Conservation (phyloP, 2,797 vertebrate species). For the Molossus alvarezi region DNA sequence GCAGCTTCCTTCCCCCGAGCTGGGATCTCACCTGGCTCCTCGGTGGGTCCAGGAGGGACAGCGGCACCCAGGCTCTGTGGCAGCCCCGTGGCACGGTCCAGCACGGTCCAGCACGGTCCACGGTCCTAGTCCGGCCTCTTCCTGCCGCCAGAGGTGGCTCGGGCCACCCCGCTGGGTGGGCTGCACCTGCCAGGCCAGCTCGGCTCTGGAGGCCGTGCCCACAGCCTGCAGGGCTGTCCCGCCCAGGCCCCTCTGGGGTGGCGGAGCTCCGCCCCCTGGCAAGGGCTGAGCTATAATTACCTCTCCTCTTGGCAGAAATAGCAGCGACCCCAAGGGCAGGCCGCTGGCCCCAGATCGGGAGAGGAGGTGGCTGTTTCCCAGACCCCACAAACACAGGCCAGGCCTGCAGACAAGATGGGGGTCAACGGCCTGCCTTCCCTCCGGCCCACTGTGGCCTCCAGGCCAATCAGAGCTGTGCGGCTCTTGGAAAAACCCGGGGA, state of each 20-base stretch:
- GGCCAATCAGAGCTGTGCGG: not conserved
- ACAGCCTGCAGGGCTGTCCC: fast-evolving
- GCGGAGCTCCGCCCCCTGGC: not conserved
- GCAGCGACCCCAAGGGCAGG: not conserved
- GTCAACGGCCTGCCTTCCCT: not conserved
- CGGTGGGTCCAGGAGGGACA: fast-evolving
- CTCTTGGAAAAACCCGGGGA: not conserved
- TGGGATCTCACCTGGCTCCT: not conserved
- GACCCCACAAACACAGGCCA: not conserved
- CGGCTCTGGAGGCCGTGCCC: fast-evolving
- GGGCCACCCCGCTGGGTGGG: fast-evolving
- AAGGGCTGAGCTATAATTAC: not conserved
- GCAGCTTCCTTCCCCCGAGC: too few species aligned
- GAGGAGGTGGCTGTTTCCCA: not conserved
- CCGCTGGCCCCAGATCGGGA: not conserved
- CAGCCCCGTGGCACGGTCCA: fast-evolving
- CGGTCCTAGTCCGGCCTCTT: fast-evolving
- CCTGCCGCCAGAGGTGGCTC: not conserved
- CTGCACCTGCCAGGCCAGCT: not conserved
- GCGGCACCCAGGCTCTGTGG: not conserved
- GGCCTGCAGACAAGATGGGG: not conserved
- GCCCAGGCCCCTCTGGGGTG: not conserved
- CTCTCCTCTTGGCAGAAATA: slow-evolving; percentile 67
- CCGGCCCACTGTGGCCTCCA: fast-evolving
- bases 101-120: not conserved